Evolutionary conservation across 1,140 invertebrate genomes (phyloP).

Genomic region (Lordiphosa mommai): DNA sequence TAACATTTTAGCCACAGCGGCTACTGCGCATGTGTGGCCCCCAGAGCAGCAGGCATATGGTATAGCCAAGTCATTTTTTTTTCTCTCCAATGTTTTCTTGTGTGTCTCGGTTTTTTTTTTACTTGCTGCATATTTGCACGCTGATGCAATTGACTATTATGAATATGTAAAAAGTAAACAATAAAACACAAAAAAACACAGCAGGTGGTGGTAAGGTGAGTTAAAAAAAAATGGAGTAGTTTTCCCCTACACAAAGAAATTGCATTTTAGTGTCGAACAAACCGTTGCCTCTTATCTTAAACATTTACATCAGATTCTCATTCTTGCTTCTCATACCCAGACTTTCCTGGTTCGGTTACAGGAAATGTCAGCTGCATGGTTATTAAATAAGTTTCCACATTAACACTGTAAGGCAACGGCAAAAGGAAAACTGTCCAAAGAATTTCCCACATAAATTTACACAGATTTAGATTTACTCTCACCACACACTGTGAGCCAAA

Average conservation of each 20-base stretch:
- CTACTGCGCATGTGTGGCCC: slow-evolving; percentile 41
- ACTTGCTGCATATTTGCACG: slow-evolving; percentile 43
- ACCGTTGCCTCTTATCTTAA: background rate
- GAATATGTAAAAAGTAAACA: slow-evolving; percentile 1
- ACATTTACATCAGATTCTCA: slow-evolving; percentile 14
- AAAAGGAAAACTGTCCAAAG: slow-evolving; percentile 30
- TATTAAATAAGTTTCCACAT: slow-evolving; percentile 59
- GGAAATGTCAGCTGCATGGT: slow-evolving; percentile 40
- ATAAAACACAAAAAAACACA: background rate
- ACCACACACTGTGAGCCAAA: slow-evolving; percentile 6
- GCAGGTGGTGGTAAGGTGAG: background rate
- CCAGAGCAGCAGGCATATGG: background rate
- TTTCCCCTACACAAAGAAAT: slow-evolving; percentile 1
- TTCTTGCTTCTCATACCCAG: slow-evolving; percentile 10
- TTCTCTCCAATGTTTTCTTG: slow-evolving; percentile 21
- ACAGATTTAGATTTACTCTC: slow-evolving; percentile 33
- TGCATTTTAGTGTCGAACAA: slow-evolving; percentile 7
- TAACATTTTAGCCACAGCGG: slow-evolving; percentile 5
- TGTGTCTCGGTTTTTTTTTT: background rate
- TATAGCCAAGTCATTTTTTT: slow-evolving; percentile 8
- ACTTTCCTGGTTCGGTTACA: slow-evolving; percentile 19
- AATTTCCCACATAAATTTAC: slow-evolving; percentile 72
- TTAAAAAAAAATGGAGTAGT: background rate
- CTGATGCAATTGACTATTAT: slow-evolving; percentile 53
- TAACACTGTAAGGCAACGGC: background rate